Conservation (phyloP, 2,797 vertebrate species). For the Forpus xanthops region DNA sequence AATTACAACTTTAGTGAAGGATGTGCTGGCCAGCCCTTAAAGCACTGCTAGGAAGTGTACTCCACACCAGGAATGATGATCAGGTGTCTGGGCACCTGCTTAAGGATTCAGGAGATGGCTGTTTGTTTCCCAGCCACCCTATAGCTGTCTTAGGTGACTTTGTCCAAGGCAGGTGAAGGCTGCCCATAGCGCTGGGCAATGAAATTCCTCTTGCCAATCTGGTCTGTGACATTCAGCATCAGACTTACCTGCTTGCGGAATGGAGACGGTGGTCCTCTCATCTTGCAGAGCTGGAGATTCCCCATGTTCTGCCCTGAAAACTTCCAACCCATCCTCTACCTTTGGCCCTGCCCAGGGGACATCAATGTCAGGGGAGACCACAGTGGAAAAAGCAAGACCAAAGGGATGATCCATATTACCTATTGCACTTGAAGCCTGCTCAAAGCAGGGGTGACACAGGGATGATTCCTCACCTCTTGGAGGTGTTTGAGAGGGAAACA, state of each 20-base stretch:
- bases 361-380: accelerated
- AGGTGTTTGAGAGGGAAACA: not conserved
- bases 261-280: not conserved
- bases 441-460: not conserved
- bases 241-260: not conserved
- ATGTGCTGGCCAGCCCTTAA: not conserved
- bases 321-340: not conserved
- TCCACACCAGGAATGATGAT: not conserved
- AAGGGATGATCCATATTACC: not conserved
- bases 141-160: not conserved
- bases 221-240: not conserved
- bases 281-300: not conserved
- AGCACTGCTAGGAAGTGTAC: not conserved
- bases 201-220: accelerated
- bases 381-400: not conserved
- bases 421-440: not conserved
- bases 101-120: not conserved
- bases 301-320: not conserved
- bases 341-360: not conserved
- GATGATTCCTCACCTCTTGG: not conserved
- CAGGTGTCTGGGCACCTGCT: not conserved
- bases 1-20: not conserved
- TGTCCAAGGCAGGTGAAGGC: not conserved
- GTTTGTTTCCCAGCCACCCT: not conserved
- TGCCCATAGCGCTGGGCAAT: not conserved